phyloP scores from a whole-genome alignment of 1,140 invertebrate genomes.

The Zaprionus africanus region DNA sequence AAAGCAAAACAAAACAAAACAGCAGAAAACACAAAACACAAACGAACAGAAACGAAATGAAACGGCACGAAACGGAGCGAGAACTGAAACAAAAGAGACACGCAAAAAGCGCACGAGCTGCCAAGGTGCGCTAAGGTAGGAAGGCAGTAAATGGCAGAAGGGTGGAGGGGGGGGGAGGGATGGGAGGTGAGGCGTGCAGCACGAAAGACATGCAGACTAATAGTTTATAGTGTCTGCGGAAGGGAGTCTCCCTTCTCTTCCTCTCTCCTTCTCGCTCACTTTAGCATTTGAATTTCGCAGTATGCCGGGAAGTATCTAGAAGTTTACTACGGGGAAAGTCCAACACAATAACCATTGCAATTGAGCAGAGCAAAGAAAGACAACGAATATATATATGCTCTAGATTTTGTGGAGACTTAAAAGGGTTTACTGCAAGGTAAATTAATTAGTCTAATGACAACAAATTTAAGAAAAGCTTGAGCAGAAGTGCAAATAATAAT shows the following conservation, averaged over 20 bases:
- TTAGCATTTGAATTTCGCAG: slow-evolving; percentile 63
- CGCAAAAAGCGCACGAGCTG: slow-evolving; percentile 46
- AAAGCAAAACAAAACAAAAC: slow-evolving; percentile 54
- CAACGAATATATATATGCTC: slow-evolving; percentile 5
- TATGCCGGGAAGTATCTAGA: slow-evolving; percentile 63
- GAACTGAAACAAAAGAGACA: slow-evolving; percentile 51
- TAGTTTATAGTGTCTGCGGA: slow-evolving; percentile 13
- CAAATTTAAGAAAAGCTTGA: too few relatives aligned
- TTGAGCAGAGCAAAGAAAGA: slow-evolving; percentile 14
- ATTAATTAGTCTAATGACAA: too few relatives aligned
- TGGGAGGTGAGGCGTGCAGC: neutral
- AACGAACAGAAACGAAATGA: slow-evolving; percentile 53
- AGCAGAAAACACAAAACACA: slow-evolving; percentile 38
- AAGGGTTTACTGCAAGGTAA: too few relatives aligned
- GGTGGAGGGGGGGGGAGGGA: too few relatives aligned
- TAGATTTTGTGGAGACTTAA: too few relatives aligned
- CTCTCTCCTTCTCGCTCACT: slow-evolving; percentile 14
- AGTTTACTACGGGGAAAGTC: slow-evolving; percentile 71
- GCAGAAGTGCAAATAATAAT: too few relatives aligned
- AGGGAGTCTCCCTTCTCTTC: neutral
- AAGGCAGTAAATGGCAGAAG: slow-evolving; percentile 23
- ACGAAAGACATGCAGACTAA: slow-evolving; percentile 19
- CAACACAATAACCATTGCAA: slow-evolving; percentile 27
- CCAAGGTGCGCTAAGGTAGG: slow-evolving; percentile 67
- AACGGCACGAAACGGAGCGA: slow-evolving; percentile 55